Evolutionary conservation across 2,113 vertebrate species (phyloP).

Genomic region (Oncorhynchus masou): DNA sequence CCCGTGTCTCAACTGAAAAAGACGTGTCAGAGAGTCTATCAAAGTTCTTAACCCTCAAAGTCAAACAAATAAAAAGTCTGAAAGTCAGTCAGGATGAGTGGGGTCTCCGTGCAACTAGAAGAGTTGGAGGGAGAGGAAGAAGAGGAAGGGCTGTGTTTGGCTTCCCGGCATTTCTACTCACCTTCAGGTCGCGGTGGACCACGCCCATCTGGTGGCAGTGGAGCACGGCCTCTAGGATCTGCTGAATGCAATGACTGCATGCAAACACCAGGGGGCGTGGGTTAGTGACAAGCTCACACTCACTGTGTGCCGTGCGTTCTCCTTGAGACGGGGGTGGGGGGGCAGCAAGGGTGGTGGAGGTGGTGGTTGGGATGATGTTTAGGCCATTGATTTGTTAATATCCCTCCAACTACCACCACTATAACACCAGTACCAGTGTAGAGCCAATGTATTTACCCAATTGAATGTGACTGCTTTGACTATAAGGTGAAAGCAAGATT

Average conservation of each 20-base stretch:
- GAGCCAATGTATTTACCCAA: background rate
- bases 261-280: slow-evolving; percentile 92
- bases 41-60: no score
- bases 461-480: background rate
- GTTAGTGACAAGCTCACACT: slow-evolving; percentile 85
- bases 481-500: background rate
- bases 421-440: background rate
- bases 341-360: slow-evolving; percentile 36
- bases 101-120: background rate
- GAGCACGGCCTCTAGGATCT: slow-evolving; percentile 97
- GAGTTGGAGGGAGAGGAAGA: background rate
- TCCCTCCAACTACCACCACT: background rate
- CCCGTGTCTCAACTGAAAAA: no score
- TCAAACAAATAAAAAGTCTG: background rate
- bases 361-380: slow-evolving; percentile 31
- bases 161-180: slow-evolving; percentile 75
- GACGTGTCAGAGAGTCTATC: no score
- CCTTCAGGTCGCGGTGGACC: slow-evolving; percentile 97
- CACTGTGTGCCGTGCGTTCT: slow-evolving; percentile 69
- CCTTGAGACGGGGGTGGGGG: slow-evolving; percentile 64
- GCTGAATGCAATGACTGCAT: slow-evolving; percentile 99
- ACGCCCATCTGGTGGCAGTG: slow-evolving; percentile 99
- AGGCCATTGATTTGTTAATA: background rate
- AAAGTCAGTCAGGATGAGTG: background rate
- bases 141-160: slow-evolving; percentile 3